These are phyloP conservation scores for Holocentrus rufus DNA, from an alignment of 2,797 vertebrate species.

Conservation along the genomic window DNA sequence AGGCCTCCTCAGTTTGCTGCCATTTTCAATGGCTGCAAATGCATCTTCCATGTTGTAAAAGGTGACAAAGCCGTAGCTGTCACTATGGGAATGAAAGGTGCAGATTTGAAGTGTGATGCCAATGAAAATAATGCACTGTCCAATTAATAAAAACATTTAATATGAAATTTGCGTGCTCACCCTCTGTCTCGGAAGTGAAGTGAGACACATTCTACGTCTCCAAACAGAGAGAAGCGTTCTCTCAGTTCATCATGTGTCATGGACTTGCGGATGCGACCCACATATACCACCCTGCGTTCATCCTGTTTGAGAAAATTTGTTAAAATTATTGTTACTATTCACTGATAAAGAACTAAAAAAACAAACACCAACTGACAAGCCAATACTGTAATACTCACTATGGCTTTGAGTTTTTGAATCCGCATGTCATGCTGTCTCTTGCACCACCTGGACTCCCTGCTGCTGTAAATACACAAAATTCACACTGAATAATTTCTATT, in stretches of 20 bases:
- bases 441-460: constrained; percentile 65
- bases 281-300: constrained; percentile 95
- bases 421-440: constrained; percentile 66
- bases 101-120: background rate
- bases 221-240: constrained; percentile 92
- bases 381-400: constrained; percentile 69
- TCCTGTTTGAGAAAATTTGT: constrained; percentile 78
- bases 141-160: background rate
- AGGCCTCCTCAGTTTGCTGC: constrained; percentile 86
- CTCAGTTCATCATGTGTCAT: constrained; percentile 92
- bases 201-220: constrained; percentile 93
- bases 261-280: constrained; percentile 90
- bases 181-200: constrained; percentile 93
- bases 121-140: background rate
- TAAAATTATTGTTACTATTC: background rate
- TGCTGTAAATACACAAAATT: constrained; percentile 28
- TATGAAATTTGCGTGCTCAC: constrained; percentile 72
- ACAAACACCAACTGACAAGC: background rate
- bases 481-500: too few species aligned
- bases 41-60: constrained; percentile 92
- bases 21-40: constrained; percentile 93
- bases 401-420: constrained; percentile 80
- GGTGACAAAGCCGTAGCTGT: constrained; percentile 96
- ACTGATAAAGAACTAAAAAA: too few species aligned
- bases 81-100: constrained; percentile 69